phyloP scores from a whole-genome alignment of 2,797 vertebrate species.

The Sorex maritimensis region DNA sequence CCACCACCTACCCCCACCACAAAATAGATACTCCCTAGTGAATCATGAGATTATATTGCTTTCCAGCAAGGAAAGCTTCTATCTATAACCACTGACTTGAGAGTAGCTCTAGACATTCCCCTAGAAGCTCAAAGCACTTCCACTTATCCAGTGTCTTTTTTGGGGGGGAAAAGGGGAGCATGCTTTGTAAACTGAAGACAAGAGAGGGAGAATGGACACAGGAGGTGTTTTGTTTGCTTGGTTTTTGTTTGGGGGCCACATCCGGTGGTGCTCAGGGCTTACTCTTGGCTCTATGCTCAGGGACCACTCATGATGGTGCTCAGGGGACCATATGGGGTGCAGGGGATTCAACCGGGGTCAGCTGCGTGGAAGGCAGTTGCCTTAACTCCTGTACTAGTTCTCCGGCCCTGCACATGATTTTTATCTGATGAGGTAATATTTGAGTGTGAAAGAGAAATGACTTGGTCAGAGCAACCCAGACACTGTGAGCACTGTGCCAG shows the following conservation, averaged over 20 bases:
- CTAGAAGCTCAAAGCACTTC: conserved; percentile 41
- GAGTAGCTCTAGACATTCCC: conserved; percentile 6
- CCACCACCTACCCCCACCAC: too few relatives aligned
- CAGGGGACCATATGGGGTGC: too few relatives aligned
- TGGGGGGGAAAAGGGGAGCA: too few relatives aligned
- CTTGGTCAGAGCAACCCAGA: not conserved
- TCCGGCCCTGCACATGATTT: not conserved
- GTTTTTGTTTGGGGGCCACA: too few relatives aligned
- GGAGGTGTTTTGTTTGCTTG: too few relatives aligned
- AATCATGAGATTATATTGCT: not conserved
- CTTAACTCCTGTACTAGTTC: too few relatives aligned
- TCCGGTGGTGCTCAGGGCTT: too few relatives aligned
- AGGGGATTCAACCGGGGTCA: too few relatives aligned
- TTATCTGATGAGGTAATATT: not conserved
- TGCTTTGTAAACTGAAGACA: not conserved
- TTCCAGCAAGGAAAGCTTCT: conserved; percentile 48
- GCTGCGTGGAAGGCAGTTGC: too few relatives aligned
- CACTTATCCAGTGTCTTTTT: not conserved
- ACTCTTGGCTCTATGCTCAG: too few relatives aligned
- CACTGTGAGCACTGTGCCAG: not conserved
- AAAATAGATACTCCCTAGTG: not conserved
- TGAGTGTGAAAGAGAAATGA: not conserved
- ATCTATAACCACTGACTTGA: not conserved
- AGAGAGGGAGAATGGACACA: not conserved
- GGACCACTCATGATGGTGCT: too few relatives aligned